Conservation (phyloP, 2,888 invertebrate species). For the Acleris laterana region DNA sequence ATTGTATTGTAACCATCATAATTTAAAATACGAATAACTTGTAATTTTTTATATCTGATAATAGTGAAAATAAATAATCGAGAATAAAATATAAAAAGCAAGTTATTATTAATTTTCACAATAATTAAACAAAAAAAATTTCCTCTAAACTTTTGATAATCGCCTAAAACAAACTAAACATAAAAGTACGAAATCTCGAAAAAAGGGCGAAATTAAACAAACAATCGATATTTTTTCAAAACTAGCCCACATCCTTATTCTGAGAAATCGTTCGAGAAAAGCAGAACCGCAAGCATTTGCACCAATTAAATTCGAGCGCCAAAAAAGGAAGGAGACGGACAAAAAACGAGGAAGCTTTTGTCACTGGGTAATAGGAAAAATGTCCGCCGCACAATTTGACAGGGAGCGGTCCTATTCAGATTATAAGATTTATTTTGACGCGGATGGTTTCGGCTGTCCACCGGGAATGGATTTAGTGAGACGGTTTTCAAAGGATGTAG, state of each 20-base stretch:
- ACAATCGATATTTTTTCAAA: neutral
- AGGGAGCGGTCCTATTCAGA: constrained; percentile 33
- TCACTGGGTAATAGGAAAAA: constrained; percentile 38
- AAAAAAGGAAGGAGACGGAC: constrained; percentile 34
- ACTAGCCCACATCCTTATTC: constrained; percentile 11
- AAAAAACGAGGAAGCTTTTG: constrained; percentile 35
- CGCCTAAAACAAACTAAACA: too few species aligned
- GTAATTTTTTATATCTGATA: too few species aligned
- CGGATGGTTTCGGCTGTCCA: constrained; percentile 1
- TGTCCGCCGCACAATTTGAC: constrained; percentile 38
- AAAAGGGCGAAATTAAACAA: neutral
- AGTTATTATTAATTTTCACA: too few species aligned
- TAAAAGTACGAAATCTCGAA: neutral
- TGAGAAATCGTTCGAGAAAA: constrained; percentile 30
- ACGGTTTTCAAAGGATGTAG: neutral
- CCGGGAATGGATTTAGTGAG: constrained; percentile 17
- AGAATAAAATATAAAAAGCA: too few species aligned
- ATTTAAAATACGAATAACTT: too few species aligned
- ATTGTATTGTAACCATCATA: too few species aligned
- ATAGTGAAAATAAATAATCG: too few species aligned
- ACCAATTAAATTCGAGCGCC: constrained; percentile 41
- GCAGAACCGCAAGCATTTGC: constrained; percentile 35
- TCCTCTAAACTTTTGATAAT: too few species aligned
- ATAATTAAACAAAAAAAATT: too few species aligned
- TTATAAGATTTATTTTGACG: constrained; percentile 32